These are phyloP conservation scores for Galeruca laticollis DNA, from an alignment of 2,888 invertebrate species.

Conservation along the genomic window DNA sequence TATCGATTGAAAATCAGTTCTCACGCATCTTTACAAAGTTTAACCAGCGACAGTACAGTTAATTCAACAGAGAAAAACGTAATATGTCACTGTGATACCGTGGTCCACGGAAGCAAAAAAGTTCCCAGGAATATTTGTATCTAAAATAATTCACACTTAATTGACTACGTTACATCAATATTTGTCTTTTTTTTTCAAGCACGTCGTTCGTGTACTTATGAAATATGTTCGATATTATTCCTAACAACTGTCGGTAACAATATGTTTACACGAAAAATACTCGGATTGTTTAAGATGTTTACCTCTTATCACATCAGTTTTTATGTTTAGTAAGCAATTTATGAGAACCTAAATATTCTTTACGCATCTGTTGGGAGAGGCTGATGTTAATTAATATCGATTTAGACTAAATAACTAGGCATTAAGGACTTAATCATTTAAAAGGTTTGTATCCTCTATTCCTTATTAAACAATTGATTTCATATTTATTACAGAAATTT, in stretches of 20 bases:
- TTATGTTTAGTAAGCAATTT: neutral
- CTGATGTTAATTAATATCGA: too few species aligned
- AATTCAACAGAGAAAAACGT: constrained; percentile 13
- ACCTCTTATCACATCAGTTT: neutral
- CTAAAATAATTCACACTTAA: constrained; percentile 39
- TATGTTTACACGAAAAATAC: constrained; percentile 38
- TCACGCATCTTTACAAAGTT: constrained; percentile 19
- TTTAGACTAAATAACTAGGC: too few species aligned
- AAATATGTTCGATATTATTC: constrained; percentile 29
- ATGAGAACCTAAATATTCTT: neutral
- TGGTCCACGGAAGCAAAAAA: constrained; percentile 23
- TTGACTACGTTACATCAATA: constrained; percentile 34
- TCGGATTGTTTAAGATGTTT: constrained; percentile 10
- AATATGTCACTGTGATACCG: constrained; percentile 4
- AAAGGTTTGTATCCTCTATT: too few species aligned
- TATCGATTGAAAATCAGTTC: neutral
- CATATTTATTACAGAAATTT: too few species aligned
- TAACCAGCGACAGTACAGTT: constrained; percentile 2
- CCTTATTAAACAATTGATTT: too few species aligned
- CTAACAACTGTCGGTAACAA: constrained; percentile 25
- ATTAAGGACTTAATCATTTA: too few species aligned
- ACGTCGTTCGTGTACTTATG: constrained; percentile 25
- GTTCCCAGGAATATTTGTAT: constrained; percentile 42
- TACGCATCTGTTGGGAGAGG: too few species aligned
- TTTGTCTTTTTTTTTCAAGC: constrained; percentile 29